phyloP scores from a whole-genome alignment of 2,797 vertebrate genomes.

The Geotrypetes seraphini region DNA sequence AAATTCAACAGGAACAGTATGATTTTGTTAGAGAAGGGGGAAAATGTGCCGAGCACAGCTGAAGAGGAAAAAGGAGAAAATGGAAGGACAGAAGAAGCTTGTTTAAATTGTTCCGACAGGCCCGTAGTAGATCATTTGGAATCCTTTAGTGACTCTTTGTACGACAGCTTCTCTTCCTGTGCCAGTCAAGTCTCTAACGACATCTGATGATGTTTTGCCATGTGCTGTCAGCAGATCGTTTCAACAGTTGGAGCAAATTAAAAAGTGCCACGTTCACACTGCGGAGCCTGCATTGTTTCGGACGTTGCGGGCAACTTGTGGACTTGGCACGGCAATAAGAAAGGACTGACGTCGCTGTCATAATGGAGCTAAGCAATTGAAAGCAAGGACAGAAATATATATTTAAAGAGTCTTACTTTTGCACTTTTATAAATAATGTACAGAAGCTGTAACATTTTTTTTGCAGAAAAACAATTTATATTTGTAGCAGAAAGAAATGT shows the following conservation, averaged over 20 bases:
- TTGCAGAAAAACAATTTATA: slow-evolving; percentile 50
- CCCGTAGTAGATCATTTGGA: slow-evolving; percentile 54
- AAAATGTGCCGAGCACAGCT: slow-evolving; percentile 29
- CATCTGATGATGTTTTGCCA: slow-evolving; percentile 30
- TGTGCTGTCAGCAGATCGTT: slow-evolving; percentile 1
- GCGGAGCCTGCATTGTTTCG: not conserved
- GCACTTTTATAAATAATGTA: slow-evolving; percentile 77
- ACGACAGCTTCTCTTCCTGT: slow-evolving; percentile 81
- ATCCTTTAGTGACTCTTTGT: slow-evolving; percentile 77
- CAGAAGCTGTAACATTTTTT: slow-evolving; percentile 56
- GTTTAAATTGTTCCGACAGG: slow-evolving; percentile 43
- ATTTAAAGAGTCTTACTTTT: slow-evolving; percentile 55
- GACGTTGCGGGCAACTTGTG: not conserved
- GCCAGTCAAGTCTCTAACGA: slow-evolving; percentile 75
- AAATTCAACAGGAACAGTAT: slow-evolving; percentile 58
- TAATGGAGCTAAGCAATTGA: not conserved
- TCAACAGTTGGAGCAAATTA: not conserved
- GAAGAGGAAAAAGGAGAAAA: slow-evolving; percentile 45
- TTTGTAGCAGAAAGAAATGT: slow-evolving; percentile 51
- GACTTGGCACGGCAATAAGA: slow-evolving; percentile 23
- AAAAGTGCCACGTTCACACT: not conserved
- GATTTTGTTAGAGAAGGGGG: slow-evolving; percentile 49
- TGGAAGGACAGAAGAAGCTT: slow-evolving; percentile 39
- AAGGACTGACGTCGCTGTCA: not conserved
- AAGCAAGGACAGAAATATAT: not conserved